Evolutionary conservation across 37 sponge, comb jelly and placozoan genomes (phyloP).

Genomic region (Corticium candelabrum): DNA sequence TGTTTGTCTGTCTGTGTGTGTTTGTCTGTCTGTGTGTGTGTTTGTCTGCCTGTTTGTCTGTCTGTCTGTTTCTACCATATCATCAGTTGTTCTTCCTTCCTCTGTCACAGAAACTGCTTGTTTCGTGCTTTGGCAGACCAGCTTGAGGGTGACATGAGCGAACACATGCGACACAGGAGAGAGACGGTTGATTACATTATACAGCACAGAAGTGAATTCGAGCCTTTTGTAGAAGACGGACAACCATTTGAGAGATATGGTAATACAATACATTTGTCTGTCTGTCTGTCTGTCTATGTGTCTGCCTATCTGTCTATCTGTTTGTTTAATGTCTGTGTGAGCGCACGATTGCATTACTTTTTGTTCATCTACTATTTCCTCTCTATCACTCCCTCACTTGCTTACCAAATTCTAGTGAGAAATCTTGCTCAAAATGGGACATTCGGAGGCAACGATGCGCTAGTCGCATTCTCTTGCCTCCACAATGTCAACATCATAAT

Average conservation of each 20-base stretch:
- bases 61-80: not conserved
- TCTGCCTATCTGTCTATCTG: not conserved
- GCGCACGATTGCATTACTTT: not conserved
- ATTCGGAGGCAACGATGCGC: conserved; percentile 69
- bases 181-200: conserved; percentile 53
- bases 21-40: too few species aligned
- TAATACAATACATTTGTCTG: conserved; percentile 8
- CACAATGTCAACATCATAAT: conserved; percentile 41
- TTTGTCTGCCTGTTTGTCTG: too few species aligned
- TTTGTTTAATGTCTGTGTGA: not conserved
- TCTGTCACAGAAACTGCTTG: conserved; percentile 59
- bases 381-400: not conserved
- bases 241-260: conserved; percentile 43
- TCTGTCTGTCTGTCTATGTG: not conserved
- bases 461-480: conserved; percentile 53
- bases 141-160: conserved; percentile 22
- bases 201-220: conserved; percentile 43
- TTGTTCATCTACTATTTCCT: not conserved
- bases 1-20: too few species aligned
- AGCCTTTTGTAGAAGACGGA: conserved; percentile 55
- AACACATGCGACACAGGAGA: conserved; percentile 26
- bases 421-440: conserved; percentile 49
- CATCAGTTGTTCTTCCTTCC: not conserved
- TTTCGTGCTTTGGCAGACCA: conserved; percentile 73
- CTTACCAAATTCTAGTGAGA: conserved; percentile 39